Evolutionary conservation across 2,797 vertebrate species (phyloP), one percentile per base, ranked within the genome.

Genomic region (Pseudocheirus occidentalis): DNA sequence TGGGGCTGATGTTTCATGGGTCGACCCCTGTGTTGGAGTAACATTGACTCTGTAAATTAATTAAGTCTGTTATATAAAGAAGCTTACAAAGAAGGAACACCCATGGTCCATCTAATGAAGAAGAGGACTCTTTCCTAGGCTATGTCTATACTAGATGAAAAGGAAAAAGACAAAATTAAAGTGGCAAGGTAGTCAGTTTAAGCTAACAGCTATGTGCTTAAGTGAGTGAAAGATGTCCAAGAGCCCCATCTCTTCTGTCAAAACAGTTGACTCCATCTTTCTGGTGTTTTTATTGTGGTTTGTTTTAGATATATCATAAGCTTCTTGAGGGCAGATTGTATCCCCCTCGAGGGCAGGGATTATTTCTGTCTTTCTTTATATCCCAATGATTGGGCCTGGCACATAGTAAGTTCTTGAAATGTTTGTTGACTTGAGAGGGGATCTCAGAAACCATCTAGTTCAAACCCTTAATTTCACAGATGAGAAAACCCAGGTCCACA

Each of bases 401-500:
- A 24, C 18, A 46, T 40, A 10, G 16, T 87, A 50, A 81, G 7
- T 46, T 24, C 7, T 81, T 81, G 10, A 66, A 66, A 73, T 73
- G 13, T 40, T 27, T 87, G 40, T 50, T 50, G 73, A 87, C 40
- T 87, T 87, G 21, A 27, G 9, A 50, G 24, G 24, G 73, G 3
- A 46, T 24, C 40, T 87, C 24, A 46, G 24, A 87, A 46, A 3
- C 3, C 73, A 46, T 50, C 21, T 87, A 21, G 40, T 87, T 27
- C n/a, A 40, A 46, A 87, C 21, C 31, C 66, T 24, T 46, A 81
- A 27, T 46, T 56, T 94, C 94, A 59, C 55, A 90, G 31, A 18
- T 27, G 90, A 89, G 92, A 91, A 94, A 94, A 96, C 92, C 21
- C 94, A 97, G 94, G 53, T 57, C 89, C 90, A 40, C 53, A 55